A percentile compares a stretch with the other conserved stretches of the same genome.
phyloP scores from a whole-genome alignment of 2,113 vertebrate genomes.

The Laticauda laticaudata region DNA sequence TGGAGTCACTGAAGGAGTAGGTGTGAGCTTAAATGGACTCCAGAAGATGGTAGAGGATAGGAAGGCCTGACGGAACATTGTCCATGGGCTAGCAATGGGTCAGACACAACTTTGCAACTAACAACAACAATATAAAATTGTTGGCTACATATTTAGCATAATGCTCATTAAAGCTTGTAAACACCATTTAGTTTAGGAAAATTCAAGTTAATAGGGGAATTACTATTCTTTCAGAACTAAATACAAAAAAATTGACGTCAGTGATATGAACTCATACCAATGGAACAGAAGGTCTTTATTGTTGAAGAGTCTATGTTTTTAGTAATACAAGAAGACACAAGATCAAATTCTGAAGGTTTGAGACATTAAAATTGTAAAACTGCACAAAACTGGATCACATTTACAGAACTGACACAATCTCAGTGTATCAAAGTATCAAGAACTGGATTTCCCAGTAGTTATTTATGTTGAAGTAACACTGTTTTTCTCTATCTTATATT shows the following conservation, averaged over 20 bases:
- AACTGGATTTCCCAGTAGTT: background rate
- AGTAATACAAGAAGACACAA: background rate
- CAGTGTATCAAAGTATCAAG: background rate
- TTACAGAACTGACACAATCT: background rate
- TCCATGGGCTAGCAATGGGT: no score
- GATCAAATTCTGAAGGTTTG: background rate
- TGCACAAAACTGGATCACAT: background rate
- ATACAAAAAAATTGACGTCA: background rate
- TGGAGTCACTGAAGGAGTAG: no score
- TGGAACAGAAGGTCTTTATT: background rate
- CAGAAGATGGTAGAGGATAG: no score
- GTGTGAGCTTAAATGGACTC: no score
- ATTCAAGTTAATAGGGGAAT: background rate
- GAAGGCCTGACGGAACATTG: no score
- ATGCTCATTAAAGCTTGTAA: background rate
- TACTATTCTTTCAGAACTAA: background rate
- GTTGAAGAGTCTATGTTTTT: background rate
- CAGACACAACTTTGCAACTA: no score
- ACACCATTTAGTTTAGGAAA: background rate
- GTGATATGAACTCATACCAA: background rate
- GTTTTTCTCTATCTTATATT: background rate
- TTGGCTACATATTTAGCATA: background rate
- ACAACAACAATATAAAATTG: background rate
- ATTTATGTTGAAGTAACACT: background rate
- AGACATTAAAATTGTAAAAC: background rate